phyloP scores from a whole-genome alignment of 2,888 invertebrate genomes.

The Tachina lurida region DNA sequence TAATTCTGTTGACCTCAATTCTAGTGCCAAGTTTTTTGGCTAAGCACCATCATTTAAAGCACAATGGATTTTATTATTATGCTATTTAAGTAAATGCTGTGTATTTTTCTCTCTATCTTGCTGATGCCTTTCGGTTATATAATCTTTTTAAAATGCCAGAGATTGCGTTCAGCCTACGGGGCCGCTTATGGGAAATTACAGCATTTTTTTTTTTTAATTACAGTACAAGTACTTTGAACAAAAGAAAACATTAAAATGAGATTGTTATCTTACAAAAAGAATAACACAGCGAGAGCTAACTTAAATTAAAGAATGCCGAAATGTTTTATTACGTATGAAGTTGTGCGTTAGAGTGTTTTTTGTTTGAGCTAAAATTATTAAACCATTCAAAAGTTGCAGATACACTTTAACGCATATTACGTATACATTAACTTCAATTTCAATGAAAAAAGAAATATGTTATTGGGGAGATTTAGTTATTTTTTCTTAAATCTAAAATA shows the following conservation, averaged over 20 bases:
- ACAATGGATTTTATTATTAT: no score
- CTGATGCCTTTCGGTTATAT: not conserved
- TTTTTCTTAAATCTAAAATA: not conserved
- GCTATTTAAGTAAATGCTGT: not conserved
- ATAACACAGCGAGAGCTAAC: not conserved
- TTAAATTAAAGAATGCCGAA: not conserved
- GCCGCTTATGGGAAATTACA: not conserved
- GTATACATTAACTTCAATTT: not conserved
- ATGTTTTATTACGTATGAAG: not conserved
- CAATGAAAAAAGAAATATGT: not conserved
- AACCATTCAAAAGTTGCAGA: conserved; percentile 20
- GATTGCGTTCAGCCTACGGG: not conserved
- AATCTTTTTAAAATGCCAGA: not conserved
- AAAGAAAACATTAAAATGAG: conserved; percentile 1
- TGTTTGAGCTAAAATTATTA: conserved; percentile 11
- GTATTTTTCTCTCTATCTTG: not conserved
- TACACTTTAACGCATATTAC: not conserved
- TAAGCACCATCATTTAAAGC: no score
- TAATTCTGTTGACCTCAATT: no score
- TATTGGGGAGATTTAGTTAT: not conserved
- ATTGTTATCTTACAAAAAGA: not conserved
- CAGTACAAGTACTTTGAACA: conserved; percentile 1
- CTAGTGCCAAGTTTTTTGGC: no score
- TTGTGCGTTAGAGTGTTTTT: not conserved
- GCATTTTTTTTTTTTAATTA: conserved; percentile 1